Evolutionary conservation across 2,113 vertebrate genomes (phyloP).

Genomic region (Eulacestoma nigropectus): DNA sequence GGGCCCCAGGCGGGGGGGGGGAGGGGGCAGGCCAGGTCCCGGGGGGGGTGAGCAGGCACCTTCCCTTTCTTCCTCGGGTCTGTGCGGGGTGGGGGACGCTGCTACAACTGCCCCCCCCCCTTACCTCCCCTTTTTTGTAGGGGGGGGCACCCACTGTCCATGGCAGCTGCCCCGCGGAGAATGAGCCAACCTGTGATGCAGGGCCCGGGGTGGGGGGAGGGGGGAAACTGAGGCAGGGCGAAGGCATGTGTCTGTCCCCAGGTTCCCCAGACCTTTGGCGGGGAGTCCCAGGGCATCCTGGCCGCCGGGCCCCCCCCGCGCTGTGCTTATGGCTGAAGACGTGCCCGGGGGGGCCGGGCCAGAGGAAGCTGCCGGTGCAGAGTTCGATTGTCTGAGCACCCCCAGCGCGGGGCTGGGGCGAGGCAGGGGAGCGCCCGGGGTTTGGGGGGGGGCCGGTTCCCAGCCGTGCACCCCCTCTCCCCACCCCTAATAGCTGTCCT

Average conservation of each 20-base stretch:
- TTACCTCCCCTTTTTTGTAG: background rate
- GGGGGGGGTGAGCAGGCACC: background rate
- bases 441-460: background rate
- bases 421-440: background rate
- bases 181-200: background rate
- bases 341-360: background rate
- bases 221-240: background rate
- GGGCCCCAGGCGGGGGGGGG: slow-evolving; percentile 46
- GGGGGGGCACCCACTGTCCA: background rate
- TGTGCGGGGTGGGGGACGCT: background rate
- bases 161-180: background rate
- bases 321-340: slow-evolving; percentile 44
- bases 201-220: background rate
- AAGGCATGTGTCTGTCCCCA: background rate
- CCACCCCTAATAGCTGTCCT: slow-evolving; percentile 86
- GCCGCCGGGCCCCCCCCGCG: background rate
- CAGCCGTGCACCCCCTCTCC: background rate
- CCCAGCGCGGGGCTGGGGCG: background rate
- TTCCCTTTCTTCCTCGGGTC: background rate
- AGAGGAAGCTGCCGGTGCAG: slow-evolving; percentile 18
- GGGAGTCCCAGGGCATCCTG: background rate
- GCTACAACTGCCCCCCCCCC: background rate
- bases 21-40: background rate
- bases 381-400: slow-evolving; percentile 44
- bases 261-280: background rate